Base-by-base conservation (phyloP, 2,113 vertebrate species). In the Leiothrix lutea region DNA sequence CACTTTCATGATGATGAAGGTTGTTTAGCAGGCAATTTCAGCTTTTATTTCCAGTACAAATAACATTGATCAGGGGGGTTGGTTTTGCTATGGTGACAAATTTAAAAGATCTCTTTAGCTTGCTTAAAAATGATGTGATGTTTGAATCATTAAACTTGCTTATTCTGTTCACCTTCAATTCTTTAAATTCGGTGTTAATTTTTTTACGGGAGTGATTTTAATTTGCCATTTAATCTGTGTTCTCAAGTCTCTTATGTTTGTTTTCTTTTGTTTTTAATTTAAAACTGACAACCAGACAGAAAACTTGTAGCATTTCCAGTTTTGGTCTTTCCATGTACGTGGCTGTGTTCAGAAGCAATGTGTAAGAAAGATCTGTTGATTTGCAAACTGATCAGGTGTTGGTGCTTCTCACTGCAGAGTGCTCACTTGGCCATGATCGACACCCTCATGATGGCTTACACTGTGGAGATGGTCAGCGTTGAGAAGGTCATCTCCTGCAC, bases 391-490 rank as follows among this genome's bases (percentile, higher is more conserved):
- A 80, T 73, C 14, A 8, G 29, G 21, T 44, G 31, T 84, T 91
- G 57, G 10, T 56, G 18, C 33, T 48, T 93, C 29, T 75, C 28
- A 47, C 91, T 98, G 45, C 94, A 99, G 99, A 99, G 98, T 35
- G 98, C 99, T 73, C 99, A 99, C 95, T 88, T 99, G 98, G 99
- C 99, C 35, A 98, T 99, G 99, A 98, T 99, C 1, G 99, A 99
- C 96, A 98, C 99, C 8, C 97, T 99, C 56, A 99, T 99, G 99
- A 99, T 99, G 99, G 99, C 99, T 0, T 99, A 99, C 66, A 99
- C 99, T 0, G 98, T 99, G 82, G 99, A 99, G 97, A 99, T 98
- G 94, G 95, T 99, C 97, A 99, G 98, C 23, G 96, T 98, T 40
- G 99, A 99, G 93, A 99, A 99, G 77, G 99, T 99, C 83, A 98